Evolutionary conservation across 1,140 invertebrate species (phyloP), one percentile per base, ranked within the genome.

Genomic region (Leptinotarsa lineolata): DNA sequence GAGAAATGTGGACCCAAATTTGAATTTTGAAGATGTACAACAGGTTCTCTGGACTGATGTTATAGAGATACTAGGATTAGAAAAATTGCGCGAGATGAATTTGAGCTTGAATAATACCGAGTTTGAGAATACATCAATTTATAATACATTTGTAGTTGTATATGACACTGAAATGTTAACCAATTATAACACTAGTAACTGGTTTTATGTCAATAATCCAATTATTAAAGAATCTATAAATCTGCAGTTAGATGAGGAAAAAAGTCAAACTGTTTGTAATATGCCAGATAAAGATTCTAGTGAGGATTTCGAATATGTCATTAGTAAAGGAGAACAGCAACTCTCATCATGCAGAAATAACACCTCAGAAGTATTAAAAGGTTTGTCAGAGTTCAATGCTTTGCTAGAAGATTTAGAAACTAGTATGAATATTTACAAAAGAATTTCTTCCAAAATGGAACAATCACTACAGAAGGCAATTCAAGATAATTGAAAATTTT

Each of bases 161-260:
- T 84, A 83, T 71, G 66, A 83, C 72, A 59, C 59, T 11, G 61
- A 76, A 46, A 48, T 60, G 39, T 68, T 84, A 16, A 48, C 67
- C 5, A 73, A 76, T 1, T 83, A 76, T 72, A 63, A 65, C 39
- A 59, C 54, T 16, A 74, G 73, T 60, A 70, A 79, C 21, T 84
- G 83, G 83, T 83, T 82, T 70, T 83, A 83, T 65, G 21, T 82
- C 6, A 72, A 77, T 48, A 79, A 84, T 74, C 78, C 80, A 22
- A 54, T 79, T 59, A 76, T 82, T 15, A 80, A 78, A 46, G 73
- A 75, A 65, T 67, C 70, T 46, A 72, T 79, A 39, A 44, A 67
- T 16, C 22, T 73, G 30, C 72, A 78, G 59, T 61, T 77, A 22
- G 54, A 70, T 21, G 21, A 71, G 21, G 74, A 76, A 54, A 54